Evolutionary conservation across 2,888 invertebrate genomes (phyloP).

Genomic region (Archips crataeganus): DNA sequence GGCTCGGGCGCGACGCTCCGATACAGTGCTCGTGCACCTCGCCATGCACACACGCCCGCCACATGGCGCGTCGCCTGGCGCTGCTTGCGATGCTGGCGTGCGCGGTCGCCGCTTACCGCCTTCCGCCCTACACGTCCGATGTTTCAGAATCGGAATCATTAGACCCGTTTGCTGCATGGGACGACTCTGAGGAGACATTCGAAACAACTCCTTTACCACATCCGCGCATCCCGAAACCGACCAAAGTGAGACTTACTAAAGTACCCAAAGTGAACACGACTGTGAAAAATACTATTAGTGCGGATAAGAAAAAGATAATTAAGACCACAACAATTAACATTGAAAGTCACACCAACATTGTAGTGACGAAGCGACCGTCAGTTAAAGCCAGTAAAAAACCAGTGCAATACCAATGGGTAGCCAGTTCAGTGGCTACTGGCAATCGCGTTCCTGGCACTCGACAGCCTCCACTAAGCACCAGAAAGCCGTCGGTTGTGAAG

Average conservation of each 20-base stretch:
- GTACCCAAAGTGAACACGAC: slow-evolving; percentile 71
- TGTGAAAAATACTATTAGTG: slow-evolving; percentile 65
- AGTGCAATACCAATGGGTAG: slow-evolving; percentile 64
- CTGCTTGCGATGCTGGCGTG: slow-evolving; percentile 79
- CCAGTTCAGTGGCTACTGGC: slow-evolving; percentile 49
- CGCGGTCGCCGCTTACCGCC: slow-evolving; percentile 64
- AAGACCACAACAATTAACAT: slow-evolving; percentile 80
- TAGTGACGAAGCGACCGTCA: slow-evolving; percentile 69
- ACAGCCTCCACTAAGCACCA: slow-evolving; percentile 48
- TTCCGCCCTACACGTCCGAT: slow-evolving; percentile 58
- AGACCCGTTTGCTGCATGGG: slow-evolving; percentile 71
- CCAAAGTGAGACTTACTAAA: slow-evolving; percentile 74
- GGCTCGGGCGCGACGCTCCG: slow-evolving; percentile 53
- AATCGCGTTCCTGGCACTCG: slow-evolving; percentile 46
- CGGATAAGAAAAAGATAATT: slow-evolving; percentile 66
- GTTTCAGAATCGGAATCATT: slow-evolving; percentile 66
- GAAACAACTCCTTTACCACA: slow-evolving; percentile 64
- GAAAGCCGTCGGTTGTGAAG: slow-evolving; percentile 45
- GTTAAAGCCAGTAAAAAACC: slow-evolving; percentile 47
- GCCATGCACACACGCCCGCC: slow-evolving; percentile 83
- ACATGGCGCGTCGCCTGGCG: slow-evolving; percentile 85
- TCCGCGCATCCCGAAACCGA: slow-evolving; percentile 57
- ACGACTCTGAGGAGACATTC: slow-evolving; percentile 71
- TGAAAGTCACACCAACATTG: slow-evolving; percentile 78
- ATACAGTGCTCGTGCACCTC: slow-evolving; percentile 83